Conservation (phyloP, 2,888 invertebrate genomes). For the Volucella inanis region DNA sequence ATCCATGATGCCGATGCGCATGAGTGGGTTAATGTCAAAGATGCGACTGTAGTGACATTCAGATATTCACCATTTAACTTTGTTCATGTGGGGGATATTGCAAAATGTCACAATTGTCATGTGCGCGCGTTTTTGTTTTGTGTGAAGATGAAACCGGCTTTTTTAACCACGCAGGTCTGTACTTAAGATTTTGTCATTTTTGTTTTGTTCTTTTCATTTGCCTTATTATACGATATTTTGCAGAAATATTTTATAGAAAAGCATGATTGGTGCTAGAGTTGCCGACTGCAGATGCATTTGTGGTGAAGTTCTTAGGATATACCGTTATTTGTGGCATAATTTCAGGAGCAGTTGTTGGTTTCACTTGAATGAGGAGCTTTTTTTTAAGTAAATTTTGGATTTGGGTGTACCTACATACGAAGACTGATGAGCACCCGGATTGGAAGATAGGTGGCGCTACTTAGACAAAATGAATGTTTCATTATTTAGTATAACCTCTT, state of each 20-base stretch:
- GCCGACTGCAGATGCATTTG: background rate
- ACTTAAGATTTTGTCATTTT: background rate
- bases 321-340: slow-evolving; percentile 18
- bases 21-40: slow-evolving; percentile 30
- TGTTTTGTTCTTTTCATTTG: slow-evolving; percentile 9
- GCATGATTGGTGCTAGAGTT: background rate
- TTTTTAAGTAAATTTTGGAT: background rate
- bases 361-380: background rate
- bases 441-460: no score
- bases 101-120: background rate
- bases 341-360: slow-evolving; percentile 23
- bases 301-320: slow-evolving; percentile 14
- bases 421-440: no score
- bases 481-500: no score
- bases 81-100: background rate
- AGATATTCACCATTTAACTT: slow-evolving; percentile 1
- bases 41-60: slow-evolving; percentile 15
- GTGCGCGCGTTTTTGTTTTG: slow-evolving; percentile 3
- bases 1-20: slow-evolving; percentile 13
- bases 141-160: slow-evolving; percentile 10
- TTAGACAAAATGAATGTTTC: no score
- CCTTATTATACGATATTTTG: background rate
- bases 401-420: no score
- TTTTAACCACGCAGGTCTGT: background rate
- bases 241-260: background rate